phyloP scores from a whole-genome alignment of 2,113 vertebrate species.

The Planiliza haematocheilus region DNA sequence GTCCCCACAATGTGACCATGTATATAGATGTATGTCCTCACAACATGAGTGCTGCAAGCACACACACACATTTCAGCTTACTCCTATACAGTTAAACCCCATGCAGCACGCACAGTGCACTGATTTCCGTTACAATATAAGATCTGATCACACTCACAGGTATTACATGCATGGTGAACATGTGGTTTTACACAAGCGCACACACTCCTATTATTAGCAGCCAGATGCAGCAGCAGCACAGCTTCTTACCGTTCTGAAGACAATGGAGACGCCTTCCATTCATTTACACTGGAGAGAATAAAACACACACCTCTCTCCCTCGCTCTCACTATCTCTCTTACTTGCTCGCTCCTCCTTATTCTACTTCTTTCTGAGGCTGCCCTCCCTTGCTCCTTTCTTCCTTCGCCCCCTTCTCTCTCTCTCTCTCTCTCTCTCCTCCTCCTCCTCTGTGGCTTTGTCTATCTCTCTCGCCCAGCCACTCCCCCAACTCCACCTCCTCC shows the following conservation, averaged over 20 bases:
- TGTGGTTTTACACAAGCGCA: constrained; percentile 6
- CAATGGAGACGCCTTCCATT: constrained; percentile 63
- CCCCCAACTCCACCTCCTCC: constrained; percentile 57
- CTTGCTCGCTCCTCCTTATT: constrained; percentile 9
- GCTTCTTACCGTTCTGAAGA: constrained; percentile 71
- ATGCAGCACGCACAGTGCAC: neutral
- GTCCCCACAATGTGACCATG: too few relatives aligned
- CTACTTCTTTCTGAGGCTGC: constrained; percentile 40
- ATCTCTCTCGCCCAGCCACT: constrained; percentile 61
- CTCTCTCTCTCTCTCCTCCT: constrained; percentile 43
- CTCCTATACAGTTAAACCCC: neutral
- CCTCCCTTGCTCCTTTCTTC: constrained; percentile 38
- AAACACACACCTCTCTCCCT: constrained; percentile 45
- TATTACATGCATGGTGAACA: constrained; percentile 17
- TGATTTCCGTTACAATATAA: neutral
- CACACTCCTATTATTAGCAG: constrained; percentile 25
- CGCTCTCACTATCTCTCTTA: constrained; percentile 38
- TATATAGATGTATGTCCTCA: neutral
- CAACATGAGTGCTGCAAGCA: neutral
- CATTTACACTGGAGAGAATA: constrained; percentile 54
- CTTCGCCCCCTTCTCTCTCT: constrained; percentile 16
- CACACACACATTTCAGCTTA: neutral
- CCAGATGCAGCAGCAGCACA: constrained; percentile 27
- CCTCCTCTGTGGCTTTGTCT: constrained; percentile 46
- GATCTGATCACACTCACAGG: constrained; percentile 3